phyloP scores from a whole-genome alignment of 2,113 vertebrate genomes.

The Nothoprocta perdicaria region DNA sequence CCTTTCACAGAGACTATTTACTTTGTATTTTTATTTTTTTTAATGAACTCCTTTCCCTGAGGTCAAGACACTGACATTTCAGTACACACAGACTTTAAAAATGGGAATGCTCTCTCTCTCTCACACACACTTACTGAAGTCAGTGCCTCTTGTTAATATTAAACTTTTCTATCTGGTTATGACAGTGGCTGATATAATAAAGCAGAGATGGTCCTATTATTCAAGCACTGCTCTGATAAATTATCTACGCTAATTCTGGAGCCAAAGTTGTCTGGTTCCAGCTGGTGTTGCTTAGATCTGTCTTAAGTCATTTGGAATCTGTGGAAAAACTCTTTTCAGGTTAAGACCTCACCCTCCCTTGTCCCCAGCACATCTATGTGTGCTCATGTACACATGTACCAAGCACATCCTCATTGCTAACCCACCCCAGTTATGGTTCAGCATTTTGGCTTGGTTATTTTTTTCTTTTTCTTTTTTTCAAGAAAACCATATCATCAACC shows the following conservation, averaged over 20 bases:
- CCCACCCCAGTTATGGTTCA: conserved; percentile 49
- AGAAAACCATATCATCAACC: too few species aligned
- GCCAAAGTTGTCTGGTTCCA: conserved; percentile 78
- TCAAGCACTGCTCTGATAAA: conserved; percentile 76
- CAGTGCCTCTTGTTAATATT: conserved; percentile 76
- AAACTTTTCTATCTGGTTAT: conserved; percentile 75
- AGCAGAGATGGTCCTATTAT: conserved; percentile 64
- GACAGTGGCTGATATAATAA: conserved; percentile 70
- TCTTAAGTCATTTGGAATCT: conserved; percentile 77
- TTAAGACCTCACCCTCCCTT: conserved; percentile 60
- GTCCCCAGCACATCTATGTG: conserved; percentile 50
- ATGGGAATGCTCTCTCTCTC: neutral
- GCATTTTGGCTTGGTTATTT: neutral
- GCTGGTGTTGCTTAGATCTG: conserved; percentile 79
- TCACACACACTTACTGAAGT: conserved; percentile 20
- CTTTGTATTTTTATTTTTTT: conserved; percentile 51
- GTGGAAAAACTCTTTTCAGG: conserved; percentile 72
- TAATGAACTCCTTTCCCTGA: conserved; percentile 4
- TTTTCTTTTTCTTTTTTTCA: neutral
- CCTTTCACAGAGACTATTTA: conserved; percentile 61
- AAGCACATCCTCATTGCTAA: conserved; percentile 46
- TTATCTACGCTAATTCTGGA: conserved; percentile 79
- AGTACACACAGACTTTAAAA: conserved; percentile 65
- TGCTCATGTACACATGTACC: neutral
- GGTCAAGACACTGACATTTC: conserved; percentile 61